phyloP scores from a whole-genome alignment of 2,113 vertebrate species.

The Scolopax mira region DNA sequence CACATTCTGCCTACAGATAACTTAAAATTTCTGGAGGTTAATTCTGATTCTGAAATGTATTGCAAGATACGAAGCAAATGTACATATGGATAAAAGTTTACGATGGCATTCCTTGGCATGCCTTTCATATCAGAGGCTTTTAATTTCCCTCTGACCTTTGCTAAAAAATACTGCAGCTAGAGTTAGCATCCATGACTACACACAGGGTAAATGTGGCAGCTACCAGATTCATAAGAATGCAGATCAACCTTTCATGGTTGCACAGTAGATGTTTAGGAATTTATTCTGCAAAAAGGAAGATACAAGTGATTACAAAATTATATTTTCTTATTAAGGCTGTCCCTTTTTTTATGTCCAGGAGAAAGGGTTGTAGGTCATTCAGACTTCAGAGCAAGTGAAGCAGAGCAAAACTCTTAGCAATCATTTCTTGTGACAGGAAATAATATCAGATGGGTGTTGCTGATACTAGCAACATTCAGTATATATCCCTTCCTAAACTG shows the following conservation, averaged over 20 bases:
- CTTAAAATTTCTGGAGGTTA: neutral
- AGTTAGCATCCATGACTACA: neutral
- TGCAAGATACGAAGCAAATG: neutral
- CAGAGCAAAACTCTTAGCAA: neutral
- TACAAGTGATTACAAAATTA: neutral
- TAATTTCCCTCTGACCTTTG: neutral
- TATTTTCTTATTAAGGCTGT: neutral
- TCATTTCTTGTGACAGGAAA: neutral
- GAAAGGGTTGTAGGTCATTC: neutral
- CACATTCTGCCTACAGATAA: neutral
- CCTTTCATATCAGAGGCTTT: neutral
- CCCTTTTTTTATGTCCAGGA: neutral
- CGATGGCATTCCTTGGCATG: neutral
- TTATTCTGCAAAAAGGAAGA: neutral
- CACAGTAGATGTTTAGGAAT: slow-evolving; percentile 5
- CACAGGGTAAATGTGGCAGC: neutral
- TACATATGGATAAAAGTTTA: neutral
- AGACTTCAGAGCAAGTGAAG: slow-evolving; percentile 25
- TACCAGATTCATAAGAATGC: neutral
- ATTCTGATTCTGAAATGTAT: neutral
- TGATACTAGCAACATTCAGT: neutral
- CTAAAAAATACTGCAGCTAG: neutral
- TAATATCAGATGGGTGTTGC: neutral
- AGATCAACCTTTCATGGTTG: neutral
- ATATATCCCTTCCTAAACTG: neutral